Conservation (phyloP, 2,888 invertebrate species). For the Thymelicus lineola region DNA sequence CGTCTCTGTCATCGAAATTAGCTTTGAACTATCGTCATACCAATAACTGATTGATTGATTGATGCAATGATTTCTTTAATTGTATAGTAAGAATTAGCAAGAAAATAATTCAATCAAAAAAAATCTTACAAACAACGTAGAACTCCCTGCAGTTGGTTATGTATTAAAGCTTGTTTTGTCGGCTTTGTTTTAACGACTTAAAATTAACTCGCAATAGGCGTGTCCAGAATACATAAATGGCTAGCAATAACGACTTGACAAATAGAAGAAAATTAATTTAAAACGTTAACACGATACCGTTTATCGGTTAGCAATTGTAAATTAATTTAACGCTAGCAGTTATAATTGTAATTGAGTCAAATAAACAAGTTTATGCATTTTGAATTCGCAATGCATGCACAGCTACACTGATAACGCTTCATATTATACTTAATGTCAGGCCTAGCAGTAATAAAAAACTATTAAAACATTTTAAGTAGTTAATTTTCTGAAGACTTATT, state of each 20-base stretch:
- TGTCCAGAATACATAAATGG: constrained; percentile 67
- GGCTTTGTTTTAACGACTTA: constrained; percentile 38
- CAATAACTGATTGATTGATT: too few species aligned
- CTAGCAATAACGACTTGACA: constrained; percentile 74
- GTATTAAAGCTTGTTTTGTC: constrained; percentile 5
- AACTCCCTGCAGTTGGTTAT: not conserved
- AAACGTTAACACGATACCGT: constrained; percentile 59
- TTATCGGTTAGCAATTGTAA: constrained; percentile 57
- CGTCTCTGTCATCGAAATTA: too few species aligned
- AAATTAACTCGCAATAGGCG: constrained; percentile 74
- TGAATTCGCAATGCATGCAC: constrained; percentile 21
- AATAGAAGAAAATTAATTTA: constrained; percentile 77
- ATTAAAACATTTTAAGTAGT: too few species aligned
- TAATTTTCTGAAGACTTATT: too few species aligned
- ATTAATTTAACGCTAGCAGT: constrained; percentile 60
- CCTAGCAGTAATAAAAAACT: too few species aligned
- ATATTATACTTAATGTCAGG: not conserved
- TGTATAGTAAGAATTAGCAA: too few species aligned
- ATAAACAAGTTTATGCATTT: constrained; percentile 29
- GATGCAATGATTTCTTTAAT: too few species aligned
- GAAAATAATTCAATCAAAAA: too few species aligned
- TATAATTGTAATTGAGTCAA: constrained; percentile 44
- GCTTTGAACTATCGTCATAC: too few species aligned
- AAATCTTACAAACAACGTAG: not conserved
- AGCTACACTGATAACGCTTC: constrained; percentile 1